These are phyloP conservation scores for Parascotia fuliginaria DNA, from an alignment of 2,888 invertebrate species.

Conservation along the genomic window DNA sequence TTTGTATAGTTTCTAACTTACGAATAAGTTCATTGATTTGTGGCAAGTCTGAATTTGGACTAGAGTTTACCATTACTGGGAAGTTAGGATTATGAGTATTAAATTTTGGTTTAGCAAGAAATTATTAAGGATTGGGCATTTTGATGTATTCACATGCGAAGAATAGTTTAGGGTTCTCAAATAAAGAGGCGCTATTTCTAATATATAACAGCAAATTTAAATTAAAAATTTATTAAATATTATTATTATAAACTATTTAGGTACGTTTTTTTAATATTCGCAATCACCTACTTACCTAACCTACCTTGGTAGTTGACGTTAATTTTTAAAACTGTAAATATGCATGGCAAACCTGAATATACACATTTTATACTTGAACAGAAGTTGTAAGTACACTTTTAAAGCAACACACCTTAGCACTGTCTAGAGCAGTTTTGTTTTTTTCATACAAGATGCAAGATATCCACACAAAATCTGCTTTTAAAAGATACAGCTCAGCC, in stretches of 20 bases:
- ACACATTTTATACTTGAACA: neutral
- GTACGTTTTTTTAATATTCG: neutral
- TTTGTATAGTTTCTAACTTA: conserved; percentile 15
- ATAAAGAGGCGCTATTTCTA: no score
- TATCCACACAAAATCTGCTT: conserved; percentile 35
- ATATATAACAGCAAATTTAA: no score
- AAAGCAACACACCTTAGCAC: conserved; percentile 2
- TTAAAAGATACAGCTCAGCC: conserved; percentile 33
- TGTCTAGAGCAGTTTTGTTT: conserved; percentile 15
- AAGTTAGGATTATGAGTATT: no score
- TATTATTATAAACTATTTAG: neutral
- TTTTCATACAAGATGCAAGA: conserved; percentile 30
- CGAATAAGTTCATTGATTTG: conserved; percentile 18
- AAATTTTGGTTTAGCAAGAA: no score
- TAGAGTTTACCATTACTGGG: neutral
- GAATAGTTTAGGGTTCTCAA: no score
- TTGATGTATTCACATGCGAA: no score
- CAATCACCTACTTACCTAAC: no score
- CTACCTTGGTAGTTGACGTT: no score
- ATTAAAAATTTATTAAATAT: no score
- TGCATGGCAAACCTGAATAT: neutral
- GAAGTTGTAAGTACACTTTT: neutral
- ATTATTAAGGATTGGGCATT: no score
- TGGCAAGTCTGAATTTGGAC: neutral
- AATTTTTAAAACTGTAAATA: neutral